Evolutionary conservation across 2,888 invertebrate species (phyloP).

Genomic region (Gastrophysa polygoni): DNA sequence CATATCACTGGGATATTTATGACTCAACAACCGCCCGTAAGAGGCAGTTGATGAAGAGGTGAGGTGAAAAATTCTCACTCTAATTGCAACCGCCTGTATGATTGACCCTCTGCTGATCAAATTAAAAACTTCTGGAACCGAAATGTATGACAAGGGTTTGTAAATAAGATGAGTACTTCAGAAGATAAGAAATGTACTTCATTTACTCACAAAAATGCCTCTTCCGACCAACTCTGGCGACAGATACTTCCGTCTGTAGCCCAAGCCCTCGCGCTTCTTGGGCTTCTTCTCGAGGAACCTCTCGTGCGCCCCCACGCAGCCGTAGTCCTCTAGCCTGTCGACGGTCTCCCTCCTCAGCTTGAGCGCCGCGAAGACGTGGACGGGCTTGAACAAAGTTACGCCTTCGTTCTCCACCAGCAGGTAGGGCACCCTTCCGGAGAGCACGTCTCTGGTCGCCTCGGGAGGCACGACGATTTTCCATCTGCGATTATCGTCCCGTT

Average conservation of each 20-base stretch:
- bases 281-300: slow-evolving; percentile 46
- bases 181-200: too few species aligned
- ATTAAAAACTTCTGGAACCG: too few species aligned
- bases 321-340: slow-evolving; percentile 51
- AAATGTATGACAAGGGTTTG: too few species aligned
- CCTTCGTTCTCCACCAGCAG: slow-evolving; percentile 72
- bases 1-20: too few species aligned
- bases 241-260: slow-evolving; percentile 49
- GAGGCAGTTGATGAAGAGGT: too few species aligned
- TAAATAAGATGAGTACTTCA: neutral
- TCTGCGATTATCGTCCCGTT: slow-evolving; percentile 8
- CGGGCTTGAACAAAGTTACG: slow-evolving; percentile 73
- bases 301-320: slow-evolving; percentile 54
- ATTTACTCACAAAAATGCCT: slow-evolving; percentile 51
- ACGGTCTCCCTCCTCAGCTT: slow-evolving; percentile 67
- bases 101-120: too few species aligned
- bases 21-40: too few species aligned
- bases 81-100: too few species aligned
- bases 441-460: slow-evolving; percentile 75
- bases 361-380: slow-evolving; percentile 76
- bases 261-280: slow-evolving; percentile 42
- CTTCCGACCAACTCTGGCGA: slow-evolving; percentile 48
- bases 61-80: too few species aligned
- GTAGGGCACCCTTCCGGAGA: slow-evolving; percentile 77
- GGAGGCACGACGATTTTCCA: slow-evolving; percentile 67